Percentiles rank a stretch among this genome's conserved stretches.
These are phyloP conservation scores for Ditula angustiorana DNA, from an alignment of 2,888 invertebrate genomes.

Conservation along the genomic window DNA sequence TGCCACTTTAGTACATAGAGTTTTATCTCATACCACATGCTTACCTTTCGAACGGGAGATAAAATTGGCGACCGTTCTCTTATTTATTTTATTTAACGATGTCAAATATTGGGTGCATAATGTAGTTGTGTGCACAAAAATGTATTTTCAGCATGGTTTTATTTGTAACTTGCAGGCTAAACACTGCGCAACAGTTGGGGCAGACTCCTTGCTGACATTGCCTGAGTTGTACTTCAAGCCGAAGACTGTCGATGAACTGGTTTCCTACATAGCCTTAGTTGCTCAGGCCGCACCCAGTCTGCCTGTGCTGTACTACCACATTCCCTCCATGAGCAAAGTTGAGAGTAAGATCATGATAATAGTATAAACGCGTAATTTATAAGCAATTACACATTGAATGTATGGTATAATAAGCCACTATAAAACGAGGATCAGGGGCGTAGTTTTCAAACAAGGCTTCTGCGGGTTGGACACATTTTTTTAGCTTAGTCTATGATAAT, in stretches of 20 bases:
- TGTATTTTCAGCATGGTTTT: neutral
- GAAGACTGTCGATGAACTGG: slow-evolving; percentile 83
- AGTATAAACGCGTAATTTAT: too few species aligned
- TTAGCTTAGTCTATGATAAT: too few species aligned
- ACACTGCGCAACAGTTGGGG: slow-evolving; percentile 88
- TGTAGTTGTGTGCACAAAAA: too few species aligned
- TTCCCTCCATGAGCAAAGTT: slow-evolving; percentile 90
- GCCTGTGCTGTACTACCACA: slow-evolving; percentile 94
- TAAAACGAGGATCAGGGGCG: too few species aligned
- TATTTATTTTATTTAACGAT: neutral
- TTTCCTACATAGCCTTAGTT: slow-evolving; percentile 88
- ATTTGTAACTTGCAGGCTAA: slow-evolving; percentile 85
- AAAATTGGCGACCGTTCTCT: neutral
- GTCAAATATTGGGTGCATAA: neutral
- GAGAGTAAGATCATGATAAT: slow-evolving; percentile 86
- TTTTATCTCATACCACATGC: neutral
- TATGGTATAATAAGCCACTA: too few species aligned
- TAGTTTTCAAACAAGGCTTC: too few species aligned
- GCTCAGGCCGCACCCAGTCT: slow-evolving; percentile 89
- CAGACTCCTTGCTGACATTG: slow-evolving; percentile 89
- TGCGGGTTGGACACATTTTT: too few species aligned
- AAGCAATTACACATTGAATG: too few species aligned
- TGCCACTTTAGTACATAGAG: neutral
- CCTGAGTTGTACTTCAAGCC: slow-evolving; percentile 93
- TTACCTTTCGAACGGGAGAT: neutral